Conservation (phyloP, 92 coral and sea anemone genomes). For the Virgularia gustaviana region DNA sequence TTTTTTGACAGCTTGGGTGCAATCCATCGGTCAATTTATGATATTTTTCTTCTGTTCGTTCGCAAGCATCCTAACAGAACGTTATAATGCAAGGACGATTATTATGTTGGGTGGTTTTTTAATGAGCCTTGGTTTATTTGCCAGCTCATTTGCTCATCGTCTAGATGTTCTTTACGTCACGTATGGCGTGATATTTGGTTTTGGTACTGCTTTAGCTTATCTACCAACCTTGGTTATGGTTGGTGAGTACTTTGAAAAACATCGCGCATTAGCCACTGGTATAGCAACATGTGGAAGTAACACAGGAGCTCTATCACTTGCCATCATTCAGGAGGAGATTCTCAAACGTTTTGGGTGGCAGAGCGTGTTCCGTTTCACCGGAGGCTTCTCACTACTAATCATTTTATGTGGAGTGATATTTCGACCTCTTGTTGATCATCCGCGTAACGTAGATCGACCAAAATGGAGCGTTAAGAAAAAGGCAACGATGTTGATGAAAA, state of each 20-base stretch:
- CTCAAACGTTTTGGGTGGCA: slow-evolving; percentile 78
- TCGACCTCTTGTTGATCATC: slow-evolving; percentile 56
- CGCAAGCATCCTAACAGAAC: slow-evolving; percentile 73
- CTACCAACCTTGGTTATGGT: slow-evolving; percentile 91
- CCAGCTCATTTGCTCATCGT: slow-evolving; percentile 62
- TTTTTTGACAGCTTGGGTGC: slow-evolving; percentile 98
- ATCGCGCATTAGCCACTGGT: slow-evolving; percentile 89
- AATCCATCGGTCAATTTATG: slow-evolving; percentile 87
- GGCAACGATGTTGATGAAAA: slow-evolving; percentile 29
- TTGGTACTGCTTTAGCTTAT: slow-evolving; percentile 85
- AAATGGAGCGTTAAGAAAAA: slow-evolving; percentile 1
- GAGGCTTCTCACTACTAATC: slow-evolving; percentile 66
- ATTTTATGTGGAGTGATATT: slow-evolving; percentile 76
- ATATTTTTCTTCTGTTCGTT: slow-evolving; percentile 77
- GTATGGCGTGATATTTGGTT: slow-evolving; percentile 80
- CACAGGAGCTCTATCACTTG: slow-evolving; percentile 80
- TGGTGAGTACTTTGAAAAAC: slow-evolving; percentile 76
- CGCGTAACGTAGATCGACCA: slow-evolving; percentile 1
- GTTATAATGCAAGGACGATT: slow-evolving; percentile 73
- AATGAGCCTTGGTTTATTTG: slow-evolving; percentile 72
- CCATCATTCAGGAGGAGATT: slow-evolving; percentile 75
- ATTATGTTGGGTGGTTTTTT: slow-evolving; percentile 74
- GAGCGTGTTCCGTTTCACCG: slow-evolving; percentile 74
- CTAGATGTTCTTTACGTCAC: slow-evolving; percentile 66
- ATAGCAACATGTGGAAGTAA: slow-evolving; percentile 93